These are phyloP conservation scores for Antennarius striatus DNA, from an alignment of 2,113 vertebrate species.

Conservation along the genomic window DNA sequence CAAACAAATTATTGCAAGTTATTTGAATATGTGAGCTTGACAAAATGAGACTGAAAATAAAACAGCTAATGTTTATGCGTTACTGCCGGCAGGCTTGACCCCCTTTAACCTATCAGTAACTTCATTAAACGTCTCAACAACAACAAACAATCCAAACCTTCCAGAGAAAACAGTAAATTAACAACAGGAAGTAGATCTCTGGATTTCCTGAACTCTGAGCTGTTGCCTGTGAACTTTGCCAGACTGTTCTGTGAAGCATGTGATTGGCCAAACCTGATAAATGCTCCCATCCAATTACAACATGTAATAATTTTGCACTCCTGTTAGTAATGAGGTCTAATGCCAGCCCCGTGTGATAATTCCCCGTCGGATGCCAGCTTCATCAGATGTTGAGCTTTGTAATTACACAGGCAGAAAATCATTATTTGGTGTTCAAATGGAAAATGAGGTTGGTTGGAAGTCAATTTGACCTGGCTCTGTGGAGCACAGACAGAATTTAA, in stretches of 20 bases:
- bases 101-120: too few relatives aligned
- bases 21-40: too few relatives aligned
- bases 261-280: constrained; percentile 75
- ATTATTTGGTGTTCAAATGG: constrained; percentile 99
- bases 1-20: too few relatives aligned
- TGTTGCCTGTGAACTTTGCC: constrained; percentile 89
- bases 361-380: constrained; percentile 89
- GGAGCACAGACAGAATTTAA: constrained; percentile 96
- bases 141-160: too few relatives aligned
- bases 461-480: constrained; percentile 93
- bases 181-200: neutral
- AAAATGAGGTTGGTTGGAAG: constrained; percentile 98
- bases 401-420: constrained; percentile 99
- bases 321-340: constrained; percentile 98
- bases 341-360: constrained; percentile 90
- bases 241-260: constrained; percentile 63
- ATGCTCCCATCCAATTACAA: constrained; percentile 98
- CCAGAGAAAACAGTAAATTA: too few relatives aligned
- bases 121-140: too few relatives aligned
- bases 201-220: neutral
- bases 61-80: too few relatives aligned
- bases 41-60: too few relatives aligned
- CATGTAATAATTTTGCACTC: constrained; percentile 98
- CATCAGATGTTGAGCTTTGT: constrained; percentile 98
- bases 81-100: too few relatives aligned